phyloP scores from a whole-genome alignment of 2,888 invertebrate genomes.

The Ditylenchus weischeri region DNA sequence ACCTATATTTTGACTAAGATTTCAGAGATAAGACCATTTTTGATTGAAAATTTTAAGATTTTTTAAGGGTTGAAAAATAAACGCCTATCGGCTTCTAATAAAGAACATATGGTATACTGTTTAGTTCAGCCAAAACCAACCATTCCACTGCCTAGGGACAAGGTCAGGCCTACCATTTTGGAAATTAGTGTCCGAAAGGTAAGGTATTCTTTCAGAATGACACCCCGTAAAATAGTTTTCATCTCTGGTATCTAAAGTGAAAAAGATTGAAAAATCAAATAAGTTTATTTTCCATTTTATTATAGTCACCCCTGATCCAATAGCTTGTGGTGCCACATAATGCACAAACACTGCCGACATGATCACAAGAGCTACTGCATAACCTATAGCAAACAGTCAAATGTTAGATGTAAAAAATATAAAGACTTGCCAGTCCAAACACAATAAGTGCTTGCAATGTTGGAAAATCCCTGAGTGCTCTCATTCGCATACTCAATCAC shows the following conservation, averaged over 20 bases:
- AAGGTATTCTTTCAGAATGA: constrained; percentile 92
- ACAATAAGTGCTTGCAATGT: constrained; percentile 17
- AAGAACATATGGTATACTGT: background rate
- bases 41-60: too few species aligned
- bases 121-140: constrained; percentile 65
- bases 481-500: constrained; percentile 18
- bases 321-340: constrained; percentile 91
- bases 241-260: constrained; percentile 39
- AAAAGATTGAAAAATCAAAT: too few species aligned
- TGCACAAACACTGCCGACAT: constrained; percentile 72
- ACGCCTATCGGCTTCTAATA: too few species aligned
- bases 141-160: constrained; percentile 89
- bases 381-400: constrained; percentile 42
- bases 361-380: constrained; percentile 42
- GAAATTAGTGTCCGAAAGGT: constrained; percentile 89
- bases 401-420: background rate
- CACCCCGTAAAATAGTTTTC: constrained; percentile 76
- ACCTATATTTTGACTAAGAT: too few species aligned
- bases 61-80: too few species aligned
- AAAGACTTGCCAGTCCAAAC: constrained; percentile 7
- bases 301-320: constrained; percentile 63
- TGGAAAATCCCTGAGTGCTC: constrained; percentile 13
- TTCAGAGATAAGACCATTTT: too few species aligned
- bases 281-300: too few species aligned
- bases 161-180: constrained; percentile 88